Conservation (phyloP, 2,888 invertebrate genomes). For the Steinernema carpocapsae region DNA sequence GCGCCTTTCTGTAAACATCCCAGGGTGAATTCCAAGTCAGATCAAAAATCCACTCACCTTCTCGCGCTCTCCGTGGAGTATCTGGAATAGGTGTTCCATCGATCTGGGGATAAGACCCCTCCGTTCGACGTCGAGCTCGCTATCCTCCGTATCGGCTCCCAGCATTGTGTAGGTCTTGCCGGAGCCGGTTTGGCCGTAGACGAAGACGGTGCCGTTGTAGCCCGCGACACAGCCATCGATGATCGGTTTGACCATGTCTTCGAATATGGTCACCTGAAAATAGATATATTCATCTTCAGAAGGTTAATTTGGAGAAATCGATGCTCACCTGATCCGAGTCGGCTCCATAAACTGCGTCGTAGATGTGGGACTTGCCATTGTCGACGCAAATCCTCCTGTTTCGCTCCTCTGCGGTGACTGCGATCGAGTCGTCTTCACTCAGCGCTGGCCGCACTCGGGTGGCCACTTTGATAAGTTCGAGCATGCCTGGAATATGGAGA, state of each 20-base stretch:
- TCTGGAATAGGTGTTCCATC: constrained; percentile 69
- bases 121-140: constrained; percentile 64
- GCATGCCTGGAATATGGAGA: not conserved
- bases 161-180: constrained; percentile 72
- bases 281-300: not conserved
- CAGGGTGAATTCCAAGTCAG: not conserved
- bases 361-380: not conserved
- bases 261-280: constrained; percentile 69
- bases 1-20: constrained; percentile 65
- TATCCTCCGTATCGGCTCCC: constrained; percentile 67
- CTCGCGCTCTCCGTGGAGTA: constrained; percentile 67
- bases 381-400: not conserved
- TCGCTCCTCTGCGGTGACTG: not conserved
- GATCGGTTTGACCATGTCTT: constrained; percentile 68
- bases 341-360: constrained; percentile 6
- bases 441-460: constrained; percentile 36
- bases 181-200: constrained; percentile 72
- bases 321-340: not conserved
- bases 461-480: constrained; percentile 36
- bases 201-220: constrained; percentile 72
- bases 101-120: constrained; percentile 70
- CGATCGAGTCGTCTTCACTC: not conserved
- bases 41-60: constrained; percentile 54
- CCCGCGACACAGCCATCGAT: constrained; percentile 70
- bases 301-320: not conserved